These are phyloP conservation scores for Megathymus violae DNA, from an alignment of 1,140 invertebrate genomes.

Conservation along the genomic window DNA sequence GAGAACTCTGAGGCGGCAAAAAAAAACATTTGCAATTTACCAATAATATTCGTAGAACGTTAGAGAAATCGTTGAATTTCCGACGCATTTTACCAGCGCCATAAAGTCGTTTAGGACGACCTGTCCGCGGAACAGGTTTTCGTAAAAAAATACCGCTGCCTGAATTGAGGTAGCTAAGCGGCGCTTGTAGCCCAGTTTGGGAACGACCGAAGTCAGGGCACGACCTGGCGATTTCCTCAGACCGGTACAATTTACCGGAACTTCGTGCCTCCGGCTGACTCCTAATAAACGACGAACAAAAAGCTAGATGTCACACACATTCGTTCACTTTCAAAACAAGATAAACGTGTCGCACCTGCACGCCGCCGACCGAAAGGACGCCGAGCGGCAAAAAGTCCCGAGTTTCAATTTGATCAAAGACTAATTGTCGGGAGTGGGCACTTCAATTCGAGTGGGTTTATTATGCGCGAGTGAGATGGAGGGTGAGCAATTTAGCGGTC, in stretches of 20 bases:
- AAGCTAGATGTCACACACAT: constrained; percentile 36
- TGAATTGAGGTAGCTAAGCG: constrained; percentile 52
- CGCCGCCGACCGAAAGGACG: constrained; percentile 6
- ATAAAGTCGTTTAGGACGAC: constrained; percentile 51
- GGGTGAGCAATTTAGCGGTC: constrained; percentile 69
- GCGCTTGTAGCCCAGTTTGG: constrained; percentile 61
- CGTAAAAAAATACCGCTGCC: constrained; percentile 62
- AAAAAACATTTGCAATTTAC: constrained; percentile 45
- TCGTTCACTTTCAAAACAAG: constrained; percentile 26
- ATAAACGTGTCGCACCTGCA: constrained; percentile 23
- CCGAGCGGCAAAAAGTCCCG: constrained; percentile 26
- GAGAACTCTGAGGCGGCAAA: constrained; percentile 47
- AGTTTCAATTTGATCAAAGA: constrained; percentile 55
- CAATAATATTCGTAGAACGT: constrained; percentile 18
- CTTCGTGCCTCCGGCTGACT: constrained; percentile 42
- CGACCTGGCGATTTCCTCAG: constrained; percentile 62
- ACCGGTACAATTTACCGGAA: constrained; percentile 65
- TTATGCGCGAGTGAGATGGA: constrained; percentile 57
- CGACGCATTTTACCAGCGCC: constrained; percentile 29
- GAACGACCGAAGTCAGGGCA: constrained; percentile 58
- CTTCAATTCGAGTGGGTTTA: constrained; percentile 65
- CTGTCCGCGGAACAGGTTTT: constrained; percentile 52
- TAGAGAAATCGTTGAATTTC: constrained; percentile 42
- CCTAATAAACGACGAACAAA: constrained; percentile 47
- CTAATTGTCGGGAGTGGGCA: constrained; percentile 63